phyloP scores from a whole-genome alignment of 2,888 invertebrate species.

The Blera fallax region DNA sequence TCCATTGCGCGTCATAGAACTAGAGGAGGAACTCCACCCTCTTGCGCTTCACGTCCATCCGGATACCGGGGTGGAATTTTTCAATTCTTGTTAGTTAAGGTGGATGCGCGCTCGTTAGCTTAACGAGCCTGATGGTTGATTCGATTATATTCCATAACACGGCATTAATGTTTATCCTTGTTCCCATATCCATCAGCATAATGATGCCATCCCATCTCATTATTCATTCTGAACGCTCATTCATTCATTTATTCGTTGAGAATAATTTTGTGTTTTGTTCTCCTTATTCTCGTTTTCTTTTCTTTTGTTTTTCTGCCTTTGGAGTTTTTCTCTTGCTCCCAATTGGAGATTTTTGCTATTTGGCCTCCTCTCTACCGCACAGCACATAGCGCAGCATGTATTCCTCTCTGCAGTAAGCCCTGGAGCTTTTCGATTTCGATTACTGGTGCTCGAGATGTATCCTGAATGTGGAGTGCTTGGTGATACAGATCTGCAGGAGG shows the following conservation, averaged over 20 bases:
- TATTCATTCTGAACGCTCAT: slow-evolving; percentile 64
- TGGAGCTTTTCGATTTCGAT: slow-evolving; percentile 8
- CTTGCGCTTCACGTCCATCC: slow-evolving; percentile 28
- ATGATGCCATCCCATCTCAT: slow-evolving; percentile 73
- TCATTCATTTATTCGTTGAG: slow-evolving; percentile 70
- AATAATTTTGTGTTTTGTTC: slow-evolving; percentile 64
- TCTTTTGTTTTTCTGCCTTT: background rate
- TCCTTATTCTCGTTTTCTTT: slow-evolving; percentile 18
- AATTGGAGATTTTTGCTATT: slow-evolving; percentile 42
- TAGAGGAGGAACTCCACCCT: slow-evolving; percentile 50
- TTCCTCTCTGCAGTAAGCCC: background rate
- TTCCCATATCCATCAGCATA: slow-evolving; percentile 71
- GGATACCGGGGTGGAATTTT: slow-evolving; percentile 56
- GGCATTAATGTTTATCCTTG: slow-evolving; percentile 72
- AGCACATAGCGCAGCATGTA: slow-evolving; percentile 1
- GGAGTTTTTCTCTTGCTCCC: slow-evolving; percentile 40
- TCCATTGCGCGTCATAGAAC: slow-evolving; percentile 43
- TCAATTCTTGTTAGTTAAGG: slow-evolving; percentile 72
- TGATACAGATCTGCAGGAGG: background rate
- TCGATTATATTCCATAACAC: slow-evolving; percentile 74
- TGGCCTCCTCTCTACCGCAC: background rate
- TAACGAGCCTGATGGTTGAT: slow-evolving; percentile 75
- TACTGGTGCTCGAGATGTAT: slow-evolving; percentile 41
- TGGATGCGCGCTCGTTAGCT: slow-evolving; percentile 73
- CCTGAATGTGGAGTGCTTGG: slow-evolving; percentile 4